These are phyloP conservation scores for Morpho achilles DNA, from an alignment of 2,888 invertebrate species.

Conservation along the genomic window DNA sequence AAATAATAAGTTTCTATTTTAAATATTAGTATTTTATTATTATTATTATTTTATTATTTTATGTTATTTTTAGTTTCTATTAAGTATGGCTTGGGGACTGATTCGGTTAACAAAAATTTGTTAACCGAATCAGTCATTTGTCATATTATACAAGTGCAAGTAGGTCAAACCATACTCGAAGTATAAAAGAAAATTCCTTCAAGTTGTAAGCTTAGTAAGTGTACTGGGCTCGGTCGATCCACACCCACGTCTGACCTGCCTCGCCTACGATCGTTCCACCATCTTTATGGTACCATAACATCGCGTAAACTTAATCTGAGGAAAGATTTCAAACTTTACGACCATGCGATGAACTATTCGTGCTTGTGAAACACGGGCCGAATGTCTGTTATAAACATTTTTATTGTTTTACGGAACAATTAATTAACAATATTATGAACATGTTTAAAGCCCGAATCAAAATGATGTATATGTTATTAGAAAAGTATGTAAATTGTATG, in stretches of 20 bases:
- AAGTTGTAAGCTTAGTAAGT: conserved; percentile 7
- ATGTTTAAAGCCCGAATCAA: neutral
- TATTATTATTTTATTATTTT: no score
- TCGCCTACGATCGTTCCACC: conserved; percentile 43
- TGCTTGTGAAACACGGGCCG: conserved; percentile 15
- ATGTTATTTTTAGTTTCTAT: no score
- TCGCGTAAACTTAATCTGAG: conserved; percentile 54
- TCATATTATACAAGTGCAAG: neutral
- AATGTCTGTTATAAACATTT: conserved; percentile 27
- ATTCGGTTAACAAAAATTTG: no score
- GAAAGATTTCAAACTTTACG: conserved; percentile 56
- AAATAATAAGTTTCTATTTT: no score
- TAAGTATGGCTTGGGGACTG: no score
- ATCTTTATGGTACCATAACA: conserved; percentile 52
- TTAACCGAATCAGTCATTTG: no score
- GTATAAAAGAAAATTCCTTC: conserved; percentile 3
- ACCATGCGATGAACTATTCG: conserved; percentile 36
- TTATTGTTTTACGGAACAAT: conserved; percentile 40
- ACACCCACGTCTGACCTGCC: conserved; percentile 45
- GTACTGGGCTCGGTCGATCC: conserved; percentile 28
- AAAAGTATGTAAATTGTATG: no score
- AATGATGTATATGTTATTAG: neutral
- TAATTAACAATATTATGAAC: conserved; percentile 14
- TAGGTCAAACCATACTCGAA: conserved; percentile 5
- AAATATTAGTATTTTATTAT: no score